Conservation (phyloP, 2,113 vertebrate species). For the Lethenteron reissneri region DNA sequence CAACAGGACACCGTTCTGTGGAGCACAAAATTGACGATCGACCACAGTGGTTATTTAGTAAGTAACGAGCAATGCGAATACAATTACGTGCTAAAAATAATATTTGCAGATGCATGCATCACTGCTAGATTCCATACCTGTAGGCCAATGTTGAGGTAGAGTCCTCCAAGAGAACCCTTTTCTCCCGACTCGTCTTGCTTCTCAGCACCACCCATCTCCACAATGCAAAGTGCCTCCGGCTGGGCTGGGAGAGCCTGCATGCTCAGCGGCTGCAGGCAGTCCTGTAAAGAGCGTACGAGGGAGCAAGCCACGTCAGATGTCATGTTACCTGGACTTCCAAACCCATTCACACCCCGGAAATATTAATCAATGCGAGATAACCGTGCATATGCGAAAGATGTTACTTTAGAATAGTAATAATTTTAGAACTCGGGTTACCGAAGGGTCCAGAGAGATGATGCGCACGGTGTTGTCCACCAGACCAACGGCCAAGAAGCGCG, state of each 20-base stretch:
- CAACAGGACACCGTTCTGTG: conserved; percentile 71
- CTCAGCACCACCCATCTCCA: conserved; percentile 92
- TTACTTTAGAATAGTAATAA: background rate
- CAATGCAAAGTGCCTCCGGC: conserved; percentile 78
- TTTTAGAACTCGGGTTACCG: conserved; percentile 30
- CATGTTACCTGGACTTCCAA: no score
- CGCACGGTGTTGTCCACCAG: conserved; percentile 89
- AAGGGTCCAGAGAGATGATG: conserved; percentile 88
- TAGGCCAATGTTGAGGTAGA: conserved; percentile 87
- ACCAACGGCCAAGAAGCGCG: conserved; percentile 74
- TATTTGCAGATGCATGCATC: no score
- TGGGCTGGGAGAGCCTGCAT: conserved; percentile 95
- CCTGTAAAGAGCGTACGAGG: conserved; percentile 21
- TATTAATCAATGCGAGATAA: no score
- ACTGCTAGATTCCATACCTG: conserved; percentile 31
- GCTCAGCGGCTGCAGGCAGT: conserved; percentile 78
- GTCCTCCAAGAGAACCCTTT: conserved; percentile 72
- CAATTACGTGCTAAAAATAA: no score
- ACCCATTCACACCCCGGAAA: no score
- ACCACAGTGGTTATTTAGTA: no score
- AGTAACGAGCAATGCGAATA: no score
- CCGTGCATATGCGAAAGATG: no score
- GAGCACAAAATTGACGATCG: background rate
- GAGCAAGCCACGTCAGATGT: no score
- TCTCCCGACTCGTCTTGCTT: conserved; percentile 91